Base-by-base conservation (phyloP, 2,888 invertebrate species). In the Ethmia dodecea region DNA sequence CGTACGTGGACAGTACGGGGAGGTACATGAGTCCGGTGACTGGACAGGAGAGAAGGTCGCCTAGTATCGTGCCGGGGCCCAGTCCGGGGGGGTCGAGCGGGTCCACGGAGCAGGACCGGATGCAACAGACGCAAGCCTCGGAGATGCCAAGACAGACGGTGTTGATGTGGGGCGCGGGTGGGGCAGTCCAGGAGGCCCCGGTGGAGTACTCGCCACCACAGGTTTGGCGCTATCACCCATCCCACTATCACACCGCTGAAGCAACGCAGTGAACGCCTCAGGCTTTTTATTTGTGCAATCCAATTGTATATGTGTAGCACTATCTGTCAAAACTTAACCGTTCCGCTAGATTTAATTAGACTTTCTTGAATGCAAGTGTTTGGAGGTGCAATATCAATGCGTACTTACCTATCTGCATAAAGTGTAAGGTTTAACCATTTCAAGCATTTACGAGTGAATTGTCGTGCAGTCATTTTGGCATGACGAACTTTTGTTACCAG, bases 101-200 rank as follows among this genome's bases (percentile, higher is more conserved):
- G 10, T 84, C 84, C 0, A 59, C 70, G 27, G 84, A 81, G 37
- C 76, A 77, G 44, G 83, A 84, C 22, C 52, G 81, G 39, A 62
- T 79, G 70, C 77, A 72, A 53, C 73, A 74, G 52, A 55, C 67
- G 33, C 72, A 73, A 43, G 57, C 79, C 9, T 80, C 89, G 35
- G 91, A 91, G 55, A 86, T 90, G 47, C 92, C 93, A 0, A 87
- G 97, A 28, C 96, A 97, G 76, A 97, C 96, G 8, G 97, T 96
- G 34, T 89, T 97, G 27, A 96, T 97, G 96, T 97, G 96, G 96
- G 96, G 96, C 13, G 88, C 90, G 42, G 87, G 78, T 42, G 80
- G 78, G 2, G 45, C 77, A 1, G 72, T 87, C 52, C 83, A 81
- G 42, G 84, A 83, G 38, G 79, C 73, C 5, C 77, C 81, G 4